Evolutionary conservation across 2,888 invertebrate species (phyloP), one percentile per base, ranked within the genome.

Genomic region (Drosophila tripunctata): DNA sequence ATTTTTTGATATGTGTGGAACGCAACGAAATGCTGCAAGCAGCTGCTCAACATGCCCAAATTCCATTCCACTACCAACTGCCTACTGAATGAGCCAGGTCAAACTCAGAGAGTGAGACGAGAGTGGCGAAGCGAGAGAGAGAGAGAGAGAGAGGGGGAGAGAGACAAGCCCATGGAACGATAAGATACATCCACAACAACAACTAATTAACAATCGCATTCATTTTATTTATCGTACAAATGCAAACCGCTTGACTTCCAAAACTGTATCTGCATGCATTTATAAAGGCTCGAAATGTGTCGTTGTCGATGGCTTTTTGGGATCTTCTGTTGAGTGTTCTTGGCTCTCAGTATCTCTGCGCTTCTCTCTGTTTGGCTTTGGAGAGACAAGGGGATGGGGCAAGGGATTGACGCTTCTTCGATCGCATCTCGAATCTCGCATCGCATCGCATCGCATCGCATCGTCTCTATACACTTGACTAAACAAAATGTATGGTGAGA

Each of bases 151-250:
- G 43, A 21, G 35, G 36, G 21, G 4, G 44, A 36, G 36, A 33
- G 43, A 62, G 78, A 78, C 82, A 80, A 84, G 84, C 84, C 81
- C 84, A 62, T 67, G 61, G 58, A 61, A 44, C 67, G 81, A 80
- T 85, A 80, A 84, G 85, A 80, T 75, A 75, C 72, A 47, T 21
- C 30, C 51, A 47, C 60, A 52, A 33, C 50, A 66, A 85, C 87
- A 86, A 86, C 87, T 83, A 86, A 83, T 83, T 86, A 83, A 83
- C 87, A 83, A 86, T 83, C 87, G 87, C 87, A 87, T 83, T 83
- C 84, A 83, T 83, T 83, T 83, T 82, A 82, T 82, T 82, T 82
- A 82, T 82, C 81, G 81, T 86, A 82, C 74, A 86, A 81, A 81
- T 86, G 86, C 81, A 82, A 82, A 86, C 86, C 84, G 81, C 81